Percentiles rank a stretch among this genome's conserved stretches.
Evolutionary conservation across 2,113 vertebrate species (phyloP).

Genomic region (Emydura subglobosa): DNA sequence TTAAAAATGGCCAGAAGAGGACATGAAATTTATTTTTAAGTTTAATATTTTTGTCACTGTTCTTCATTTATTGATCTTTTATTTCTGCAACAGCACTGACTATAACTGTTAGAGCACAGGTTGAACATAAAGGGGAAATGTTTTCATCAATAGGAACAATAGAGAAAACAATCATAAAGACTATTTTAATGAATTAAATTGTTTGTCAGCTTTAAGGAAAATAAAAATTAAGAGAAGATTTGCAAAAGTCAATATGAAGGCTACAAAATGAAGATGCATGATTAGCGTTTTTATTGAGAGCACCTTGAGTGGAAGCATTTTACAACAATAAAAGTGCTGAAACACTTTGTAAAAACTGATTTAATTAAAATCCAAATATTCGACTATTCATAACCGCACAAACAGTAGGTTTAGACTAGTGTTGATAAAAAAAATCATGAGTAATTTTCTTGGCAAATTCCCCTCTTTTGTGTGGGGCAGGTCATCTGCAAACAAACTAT

Average conservation of each 20-base stretch:
- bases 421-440: not conserved
- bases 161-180: not conserved
- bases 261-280: not conserved
- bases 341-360: not conserved
- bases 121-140: not conserved
- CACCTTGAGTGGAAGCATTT: not conserved
- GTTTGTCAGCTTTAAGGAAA: too few relatives aligned
- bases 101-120: not conserved
- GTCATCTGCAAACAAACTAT: not conserved
- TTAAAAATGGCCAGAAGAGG: not conserved
- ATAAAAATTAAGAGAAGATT: not conserved
- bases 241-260: not conserved
- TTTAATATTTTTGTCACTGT: not conserved
- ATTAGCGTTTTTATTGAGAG: not conserved
- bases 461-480: not conserved
- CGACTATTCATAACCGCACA: not conserved
- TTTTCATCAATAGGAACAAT: not conserved
- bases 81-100: not conserved
- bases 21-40: conserved; percentile 9
- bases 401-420: not conserved
- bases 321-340: not conserved
- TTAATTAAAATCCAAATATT: not conserved
- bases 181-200: too few relatives aligned
- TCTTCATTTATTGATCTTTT: conserved; percentile 17
- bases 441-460: not conserved